Percentiles rank a stretch among this genome's conserved stretches.
Evolutionary conservation across 1,140 invertebrate genomes (phyloP).

Genomic region (Melanaphis sacchari): DNA sequence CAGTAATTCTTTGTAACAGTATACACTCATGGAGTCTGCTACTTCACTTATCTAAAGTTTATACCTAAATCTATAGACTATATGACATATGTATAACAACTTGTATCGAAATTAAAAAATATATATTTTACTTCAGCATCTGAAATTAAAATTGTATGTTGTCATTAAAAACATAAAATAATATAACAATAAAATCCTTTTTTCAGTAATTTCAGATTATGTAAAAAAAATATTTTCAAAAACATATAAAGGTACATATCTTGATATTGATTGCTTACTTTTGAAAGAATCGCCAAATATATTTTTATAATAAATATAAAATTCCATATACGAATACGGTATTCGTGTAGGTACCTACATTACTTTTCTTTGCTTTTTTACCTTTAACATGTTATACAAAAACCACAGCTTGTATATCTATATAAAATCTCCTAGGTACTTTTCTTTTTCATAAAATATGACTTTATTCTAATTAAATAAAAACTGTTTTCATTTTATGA

Average conservation of each 20-base stretch:
- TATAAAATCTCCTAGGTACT: background rate
- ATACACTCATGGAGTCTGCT: background rate
- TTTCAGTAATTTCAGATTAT: background rate
- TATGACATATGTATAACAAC: too few relatives aligned
- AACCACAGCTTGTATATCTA: background rate
- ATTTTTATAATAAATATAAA: background rate
- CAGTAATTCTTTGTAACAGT: too few relatives aligned
- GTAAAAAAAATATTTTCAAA: background rate
- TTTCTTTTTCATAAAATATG: background rate
- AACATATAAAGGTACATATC: background rate
- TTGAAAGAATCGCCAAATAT: background rate
- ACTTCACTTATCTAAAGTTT: background rate
- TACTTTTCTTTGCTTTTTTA: background rate
- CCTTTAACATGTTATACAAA: background rate
- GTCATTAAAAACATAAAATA: background rate
- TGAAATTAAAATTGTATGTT: too few relatives aligned
- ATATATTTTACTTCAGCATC: background rate
- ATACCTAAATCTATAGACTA: background rate
- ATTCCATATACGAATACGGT: background rate
- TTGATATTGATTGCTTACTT: background rate
- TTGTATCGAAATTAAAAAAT: background rate
- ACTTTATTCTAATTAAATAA: background rate
- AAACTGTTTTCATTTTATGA: slow-evolving; percentile 3
- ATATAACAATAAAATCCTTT: background rate
- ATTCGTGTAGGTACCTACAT: background rate